phyloP scores from a whole-genome alignment of 1,140 invertebrate species.

The Adoxophyes honmai region DNA sequence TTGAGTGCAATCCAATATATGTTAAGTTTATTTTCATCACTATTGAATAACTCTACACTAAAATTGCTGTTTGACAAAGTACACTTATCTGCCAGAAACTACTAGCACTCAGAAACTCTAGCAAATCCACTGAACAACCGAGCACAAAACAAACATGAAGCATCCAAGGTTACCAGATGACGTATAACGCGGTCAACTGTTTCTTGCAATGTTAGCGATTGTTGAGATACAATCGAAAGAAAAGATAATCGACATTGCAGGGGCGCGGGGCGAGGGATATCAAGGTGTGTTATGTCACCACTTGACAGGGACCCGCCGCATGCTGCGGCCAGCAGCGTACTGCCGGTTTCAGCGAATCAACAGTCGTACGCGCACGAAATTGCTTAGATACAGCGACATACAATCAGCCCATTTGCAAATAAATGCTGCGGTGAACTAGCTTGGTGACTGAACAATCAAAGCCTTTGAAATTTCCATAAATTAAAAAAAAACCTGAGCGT shows the following conservation, averaged over 20 bases:
- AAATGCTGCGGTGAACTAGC: conserved; percentile 22
- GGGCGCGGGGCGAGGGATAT: background rate
- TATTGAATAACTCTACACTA: no score
- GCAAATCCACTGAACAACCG: background rate
- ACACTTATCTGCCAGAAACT: background rate
- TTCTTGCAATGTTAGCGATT: conserved; percentile 8
- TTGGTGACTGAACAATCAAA: conserved; percentile 35
- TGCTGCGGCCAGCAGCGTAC: conserved; percentile 56
- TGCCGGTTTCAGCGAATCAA: conserved; percentile 35
- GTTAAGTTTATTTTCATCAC: background rate
- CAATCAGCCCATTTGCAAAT: conserved; percentile 41
- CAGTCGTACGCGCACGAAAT: conserved; percentile 31
- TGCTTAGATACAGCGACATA: conserved; percentile 34
- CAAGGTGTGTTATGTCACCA: background rate
- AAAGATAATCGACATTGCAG: background rate
- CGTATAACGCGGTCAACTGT: conserved; percentile 1
- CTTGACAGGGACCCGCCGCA: conserved; percentile 34
- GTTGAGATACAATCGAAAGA: conserved; percentile 1
- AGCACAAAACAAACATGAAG: background rate
- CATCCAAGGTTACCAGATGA: conserved; percentile 6
- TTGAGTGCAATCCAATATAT: background rate
- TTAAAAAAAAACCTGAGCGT: conserved; percentile 21
- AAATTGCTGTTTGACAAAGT: no score
- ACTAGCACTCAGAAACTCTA: background rate
- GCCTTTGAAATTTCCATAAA: no score